A percentile compares a stretch with the other conserved stretches of the same genome.
Evolutionary conservation across 2,113 vertebrate genomes (phyloP).

Genomic region (Gopherus flavomarginatus): DNA sequence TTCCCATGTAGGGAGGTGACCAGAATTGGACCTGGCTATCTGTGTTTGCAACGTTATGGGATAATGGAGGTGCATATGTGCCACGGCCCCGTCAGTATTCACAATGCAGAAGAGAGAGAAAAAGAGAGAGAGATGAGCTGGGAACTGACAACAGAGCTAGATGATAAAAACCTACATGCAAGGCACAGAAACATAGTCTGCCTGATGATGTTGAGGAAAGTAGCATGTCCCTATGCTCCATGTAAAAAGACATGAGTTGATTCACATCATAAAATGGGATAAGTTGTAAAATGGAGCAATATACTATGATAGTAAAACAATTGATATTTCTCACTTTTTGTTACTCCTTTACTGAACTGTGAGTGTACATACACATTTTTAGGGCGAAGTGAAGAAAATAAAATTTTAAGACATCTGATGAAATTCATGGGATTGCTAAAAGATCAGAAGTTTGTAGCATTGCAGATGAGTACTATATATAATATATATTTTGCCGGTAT

Average conservation of each 20-base stretch:
- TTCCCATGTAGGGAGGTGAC: not conserved
- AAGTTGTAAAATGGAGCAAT: not conserved
- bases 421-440: not conserved
- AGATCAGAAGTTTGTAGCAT: not conserved
- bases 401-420: not conserved
- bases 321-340: not conserved
- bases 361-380: not conserved
- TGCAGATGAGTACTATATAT: not conserved
- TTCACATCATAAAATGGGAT: not conserved
- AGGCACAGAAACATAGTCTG: accelerated
- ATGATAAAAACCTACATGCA: not conserved
- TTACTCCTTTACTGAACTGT: not conserved
- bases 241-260: not conserved
- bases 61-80: not conserved
- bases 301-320: not conserved
- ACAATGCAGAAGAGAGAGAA: not conserved
- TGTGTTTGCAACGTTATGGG: not conserved
- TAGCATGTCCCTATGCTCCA: not conserved
- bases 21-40: not conserved
- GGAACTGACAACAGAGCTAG: not conserved
- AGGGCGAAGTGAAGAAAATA: not conserved
- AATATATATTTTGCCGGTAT: not conserved
- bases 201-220: not conserved
- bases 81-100: not conserved
- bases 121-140: not conserved